Percentiles rank a stretch among this genome's conserved stretches.
Evolutionary conservation across 1,140 invertebrate species (phyloP).

Genomic region (Melitaea cinxia): DNA sequence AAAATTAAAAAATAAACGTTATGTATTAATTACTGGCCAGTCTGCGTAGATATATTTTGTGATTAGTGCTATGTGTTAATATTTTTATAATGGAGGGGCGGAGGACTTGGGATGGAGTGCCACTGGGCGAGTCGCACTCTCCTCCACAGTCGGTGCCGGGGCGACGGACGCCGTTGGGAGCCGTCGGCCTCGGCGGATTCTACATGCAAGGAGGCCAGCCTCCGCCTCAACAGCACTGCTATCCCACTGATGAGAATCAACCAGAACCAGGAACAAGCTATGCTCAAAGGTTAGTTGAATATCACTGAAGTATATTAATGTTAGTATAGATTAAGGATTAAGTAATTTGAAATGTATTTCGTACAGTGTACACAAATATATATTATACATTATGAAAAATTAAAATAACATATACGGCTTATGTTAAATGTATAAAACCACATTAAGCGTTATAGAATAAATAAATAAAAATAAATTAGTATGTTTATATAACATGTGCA

Average conservation of each 20-base stretch:
- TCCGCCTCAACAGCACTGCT: slow-evolving; percentile 80
- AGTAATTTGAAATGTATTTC: too few relatives aligned
- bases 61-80: slow-evolving; percentile 46
- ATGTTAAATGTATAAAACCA: too few relatives aligned
- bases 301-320: slow-evolving; percentile 5
- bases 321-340: too few relatives aligned
- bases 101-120: slow-evolving; percentile 74
- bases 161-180: slow-evolving; percentile 88
- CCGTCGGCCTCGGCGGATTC: slow-evolving; percentile 91
- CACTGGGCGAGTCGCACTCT: slow-evolving; percentile 78
- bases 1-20: slow-evolving; percentile 10
- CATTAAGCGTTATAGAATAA: slow-evolving; percentile 14
- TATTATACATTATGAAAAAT: too few relatives aligned
- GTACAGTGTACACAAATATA: too few relatives aligned
- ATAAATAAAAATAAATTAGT: neutral
- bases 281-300: slow-evolving; percentile 67
- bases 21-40: slow-evolving; percentile 42
- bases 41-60: slow-evolving; percentile 21
- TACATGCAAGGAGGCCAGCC: slow-evolving; percentile 85
- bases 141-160: slow-evolving; percentile 85
- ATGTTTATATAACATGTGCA: neutral
- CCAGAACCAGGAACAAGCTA: slow-evolving; percentile 84
- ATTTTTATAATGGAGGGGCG: slow-evolving; percentile 68
- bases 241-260: slow-evolving; percentile 90
- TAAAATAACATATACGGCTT: too few relatives aligned